Base-by-base conservation (phyloP, 2,113 vertebrate species). In the Sciurus niger region DNA sequence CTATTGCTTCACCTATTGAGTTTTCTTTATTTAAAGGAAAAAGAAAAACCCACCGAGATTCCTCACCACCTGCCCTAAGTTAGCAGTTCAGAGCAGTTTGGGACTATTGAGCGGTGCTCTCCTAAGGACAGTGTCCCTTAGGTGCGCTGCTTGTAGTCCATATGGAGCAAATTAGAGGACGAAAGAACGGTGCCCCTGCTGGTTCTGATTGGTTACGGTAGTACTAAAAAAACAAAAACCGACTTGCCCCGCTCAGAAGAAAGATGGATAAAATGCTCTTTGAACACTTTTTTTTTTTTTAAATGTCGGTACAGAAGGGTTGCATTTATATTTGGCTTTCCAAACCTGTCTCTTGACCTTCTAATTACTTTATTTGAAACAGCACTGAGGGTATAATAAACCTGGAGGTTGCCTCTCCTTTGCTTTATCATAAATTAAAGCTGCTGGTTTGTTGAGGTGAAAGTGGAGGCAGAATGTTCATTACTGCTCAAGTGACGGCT, bases 331-430 rank as follows among this genome's bases (percentile, higher is more conserved):
- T 98, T 98, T 98, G 98, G 97, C 98, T 99, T 98, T 97, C 97
- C 98, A 98, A 98, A 98, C 98, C 98, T 98, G 98, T 98, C 98
- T 99, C 98, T 98, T 99, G 99, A 99, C 99, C 99, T 99, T 99
- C 98, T 99, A 99, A 99, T 99, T 99, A 99, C 98, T 99, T 99
- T 98, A 99, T 99, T 99, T 99, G 98, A 99, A 99, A 99, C 98
- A 99, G 98, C 98, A 98, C 98, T 98, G 98, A 98, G 98, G 98
- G 98, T 98, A 98, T 98, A 98, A 99, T 99, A 98, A 99, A 98
- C 98, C 98, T 98, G 98, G 98, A 98, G 98, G 97, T 98, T 98
- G 98, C 98, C 98, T 98, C 98, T 98, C 98, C 97, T 98, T 98
- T 98, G 98, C 98, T 98, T 98, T 98, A 98, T 98, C 98, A 98